Evolutionary conservation across 2,888 invertebrate species (phyloP).

Genomic region (Lissocephala sabroskyi): DNA sequence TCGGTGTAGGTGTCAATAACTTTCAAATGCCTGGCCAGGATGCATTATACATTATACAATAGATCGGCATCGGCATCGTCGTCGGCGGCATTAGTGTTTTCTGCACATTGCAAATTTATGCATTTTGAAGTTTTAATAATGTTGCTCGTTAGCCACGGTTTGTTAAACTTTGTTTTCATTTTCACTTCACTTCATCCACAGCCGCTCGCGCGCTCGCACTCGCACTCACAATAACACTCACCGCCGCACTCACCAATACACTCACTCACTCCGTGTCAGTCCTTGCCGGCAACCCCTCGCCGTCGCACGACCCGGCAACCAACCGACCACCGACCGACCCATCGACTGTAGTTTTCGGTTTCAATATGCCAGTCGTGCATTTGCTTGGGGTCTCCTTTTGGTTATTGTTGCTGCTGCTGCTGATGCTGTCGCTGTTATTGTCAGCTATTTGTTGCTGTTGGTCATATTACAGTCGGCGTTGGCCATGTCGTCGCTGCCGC

Average conservation of each 20-base stretch:
- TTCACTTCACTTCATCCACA: constrained; percentile 62
- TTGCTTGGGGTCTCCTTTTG: constrained; percentile 18
- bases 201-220: too few species aligned
- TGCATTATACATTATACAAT: constrained; percentile 39
- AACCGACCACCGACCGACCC: background rate
- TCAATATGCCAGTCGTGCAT: constrained; percentile 61
- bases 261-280: background rate
- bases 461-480: constrained; percentile 47
- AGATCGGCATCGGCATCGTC: background rate
- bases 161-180: constrained; percentile 65
- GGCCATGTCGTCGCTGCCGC: constrained; percentile 36
- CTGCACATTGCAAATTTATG: constrained; percentile 35
- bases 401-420: constrained; percentile 17
- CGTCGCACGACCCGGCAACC: background rate
- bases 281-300: background rate
- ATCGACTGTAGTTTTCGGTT: constrained; percentile 49
- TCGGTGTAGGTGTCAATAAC: constrained; percentile 54
- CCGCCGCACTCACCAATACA: constrained; percentile 21
- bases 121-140: constrained; percentile 63
- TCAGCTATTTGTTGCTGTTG: constrained; percentile 59
- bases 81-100: background rate
- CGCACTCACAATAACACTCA: constrained; percentile 33
- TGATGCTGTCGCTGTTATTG: constrained; percentile 41
- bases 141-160: constrained; percentile 64
- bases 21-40: constrained; percentile 59